These are phyloP conservation scores for Epinotia brunnichana DNA, from an alignment of 2,888 invertebrate genomes.

Conservation along the genomic window DNA sequence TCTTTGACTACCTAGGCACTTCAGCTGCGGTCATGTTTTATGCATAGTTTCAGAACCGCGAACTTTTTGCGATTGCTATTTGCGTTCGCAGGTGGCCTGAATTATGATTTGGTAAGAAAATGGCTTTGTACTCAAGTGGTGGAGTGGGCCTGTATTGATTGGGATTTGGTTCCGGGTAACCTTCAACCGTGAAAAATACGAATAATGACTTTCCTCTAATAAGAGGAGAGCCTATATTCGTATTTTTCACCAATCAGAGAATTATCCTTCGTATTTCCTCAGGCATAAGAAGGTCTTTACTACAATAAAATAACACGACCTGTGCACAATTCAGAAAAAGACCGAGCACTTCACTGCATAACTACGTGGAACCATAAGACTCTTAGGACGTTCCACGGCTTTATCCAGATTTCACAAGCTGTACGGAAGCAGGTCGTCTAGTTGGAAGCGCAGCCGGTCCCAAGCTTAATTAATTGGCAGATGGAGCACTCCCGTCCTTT, in stretches of 20 bases:
- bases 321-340: neutral
- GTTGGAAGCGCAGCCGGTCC: neutral
- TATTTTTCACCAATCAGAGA: neutral
- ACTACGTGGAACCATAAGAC: too few species aligned
- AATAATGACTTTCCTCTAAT: too few species aligned
- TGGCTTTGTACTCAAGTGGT: slow-evolving; percentile 8
- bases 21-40: slow-evolving; percentile 16
- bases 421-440: neutral
- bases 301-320: neutral
- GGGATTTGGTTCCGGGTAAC: neutral
- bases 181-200: too few species aligned
- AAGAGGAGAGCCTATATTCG: neutral
- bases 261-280: neutral
- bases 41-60: slow-evolving; percentile 16
- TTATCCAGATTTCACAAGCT: neutral
- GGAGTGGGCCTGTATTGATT: slow-evolving; percentile 14
- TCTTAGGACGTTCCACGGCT: neutral
- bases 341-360: too few species aligned
- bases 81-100: slow-evolving; percentile 4
- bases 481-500: slow-evolving; percentile 11
- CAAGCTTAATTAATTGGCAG: slow-evolving; percentile 21
- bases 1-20: slow-evolving; percentile 5
- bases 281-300: neutral
- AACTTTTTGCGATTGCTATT: slow-evolving; percentile 15
- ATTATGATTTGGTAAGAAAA: slow-evolving; percentile 13